These are phyloP conservation scores for Cirrhinus molitorella DNA, from an alignment of 2,797 vertebrate genomes.

Conservation along the genomic window DNA sequence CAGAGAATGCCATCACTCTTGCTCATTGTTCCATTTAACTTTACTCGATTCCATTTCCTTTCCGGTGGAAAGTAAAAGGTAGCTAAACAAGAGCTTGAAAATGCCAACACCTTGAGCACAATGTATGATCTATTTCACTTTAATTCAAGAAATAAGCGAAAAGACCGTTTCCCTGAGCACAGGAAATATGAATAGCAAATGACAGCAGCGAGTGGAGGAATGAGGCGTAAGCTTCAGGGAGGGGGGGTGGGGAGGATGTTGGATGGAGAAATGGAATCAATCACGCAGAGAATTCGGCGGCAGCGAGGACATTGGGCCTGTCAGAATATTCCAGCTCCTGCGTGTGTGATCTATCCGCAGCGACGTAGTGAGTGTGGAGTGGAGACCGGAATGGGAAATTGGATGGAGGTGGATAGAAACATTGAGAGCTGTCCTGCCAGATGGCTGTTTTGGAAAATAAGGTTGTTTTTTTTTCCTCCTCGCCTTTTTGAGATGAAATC, in stretches of 20 bases:
- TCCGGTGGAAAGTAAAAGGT: conserved; percentile 10
- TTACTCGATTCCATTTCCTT: conserved; percentile 26
- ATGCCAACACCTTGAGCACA: conserved; percentile 39
- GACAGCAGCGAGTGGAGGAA: conserved; percentile 48
- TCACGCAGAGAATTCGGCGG: conserved; percentile 55
- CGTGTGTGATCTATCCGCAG: conserved; percentile 65
- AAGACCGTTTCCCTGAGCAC: conserved; percentile 42
- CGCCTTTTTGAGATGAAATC: conserved; percentile 61
- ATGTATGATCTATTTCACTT: conserved; percentile 64
- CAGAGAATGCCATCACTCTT: conserved; percentile 7
- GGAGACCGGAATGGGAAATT: conserved; percentile 62
- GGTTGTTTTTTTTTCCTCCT: conserved; percentile 57
- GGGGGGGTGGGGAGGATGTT: conserved; percentile 53
- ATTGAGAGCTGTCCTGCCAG: conserved; percentile 65
- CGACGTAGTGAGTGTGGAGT: conserved; percentile 53
- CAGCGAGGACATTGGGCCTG: conserved; percentile 65
- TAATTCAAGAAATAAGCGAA: conserved; percentile 50
- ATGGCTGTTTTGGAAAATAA: conserved; percentile 66
- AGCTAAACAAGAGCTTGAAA: conserved; percentile 40
- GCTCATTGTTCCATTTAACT: conserved; percentile 47
- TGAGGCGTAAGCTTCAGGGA: conserved; percentile 49
- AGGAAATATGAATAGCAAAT: conserved; percentile 61
- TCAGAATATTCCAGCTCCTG: conserved; percentile 58
- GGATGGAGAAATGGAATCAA: conserved; percentile 69
- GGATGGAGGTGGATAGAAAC: conserved; percentile 65